These are phyloP conservation scores for Ctenoplectra terminalis DNA, from an alignment of 1,140 invertebrate species.

Conservation along the genomic window DNA sequence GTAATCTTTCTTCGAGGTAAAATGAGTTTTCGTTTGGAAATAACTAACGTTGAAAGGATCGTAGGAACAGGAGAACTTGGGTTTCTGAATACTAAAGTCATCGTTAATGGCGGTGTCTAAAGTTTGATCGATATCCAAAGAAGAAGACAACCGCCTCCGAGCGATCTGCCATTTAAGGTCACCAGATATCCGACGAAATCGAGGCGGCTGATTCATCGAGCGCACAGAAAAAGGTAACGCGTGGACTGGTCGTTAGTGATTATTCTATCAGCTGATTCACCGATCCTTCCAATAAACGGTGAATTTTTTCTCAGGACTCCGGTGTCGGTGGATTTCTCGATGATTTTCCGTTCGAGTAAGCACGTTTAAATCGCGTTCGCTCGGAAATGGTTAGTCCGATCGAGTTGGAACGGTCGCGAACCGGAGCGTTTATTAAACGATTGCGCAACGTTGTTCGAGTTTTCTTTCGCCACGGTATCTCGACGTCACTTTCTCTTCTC, in stretches of 20 bases:
- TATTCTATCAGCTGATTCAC: too few relatives aligned
- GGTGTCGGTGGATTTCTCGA: not conserved
- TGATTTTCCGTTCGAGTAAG: not conserved
- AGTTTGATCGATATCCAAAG: not conserved
- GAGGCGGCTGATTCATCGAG: slow-evolving; percentile 3
- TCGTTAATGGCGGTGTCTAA: too few relatives aligned
- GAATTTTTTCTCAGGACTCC: too few relatives aligned
- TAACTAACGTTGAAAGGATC: too few relatives aligned
- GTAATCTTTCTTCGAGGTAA: not conserved
- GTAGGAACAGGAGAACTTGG: too few relatives aligned
- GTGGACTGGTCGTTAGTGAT: too few relatives aligned
- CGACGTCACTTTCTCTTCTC: slow-evolving; percentile 60
- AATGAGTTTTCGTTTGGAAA: not conserved
- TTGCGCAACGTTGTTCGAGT: not conserved
- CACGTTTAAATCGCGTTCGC: not conserved
- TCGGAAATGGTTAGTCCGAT: not conserved
- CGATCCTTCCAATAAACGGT: too few relatives aligned
- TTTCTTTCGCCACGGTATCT: slow-evolving; percentile 34
- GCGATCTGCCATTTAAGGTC: not conserved
- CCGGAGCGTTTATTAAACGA: not conserved
- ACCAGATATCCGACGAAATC: not conserved
- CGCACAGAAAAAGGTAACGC: not conserved
- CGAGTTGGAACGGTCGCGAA: not conserved
- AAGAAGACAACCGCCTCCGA: not conserved
- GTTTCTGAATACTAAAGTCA: too few relatives aligned